Evolutionary conservation across 2,113 vertebrate species (phyloP).

Genomic region (Accipiter cooperii): DNA sequence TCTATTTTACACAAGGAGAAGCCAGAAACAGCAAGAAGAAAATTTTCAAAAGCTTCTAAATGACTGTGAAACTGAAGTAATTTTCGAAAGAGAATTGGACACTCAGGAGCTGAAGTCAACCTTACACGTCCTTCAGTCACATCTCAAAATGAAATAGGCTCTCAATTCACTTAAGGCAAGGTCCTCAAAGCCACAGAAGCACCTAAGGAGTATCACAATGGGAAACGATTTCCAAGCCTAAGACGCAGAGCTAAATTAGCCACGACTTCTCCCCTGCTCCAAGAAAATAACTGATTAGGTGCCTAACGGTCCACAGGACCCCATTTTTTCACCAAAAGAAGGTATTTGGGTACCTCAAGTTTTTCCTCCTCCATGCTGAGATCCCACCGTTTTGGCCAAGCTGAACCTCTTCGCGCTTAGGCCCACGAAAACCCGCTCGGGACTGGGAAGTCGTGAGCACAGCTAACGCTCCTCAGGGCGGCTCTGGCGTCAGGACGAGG

Average conservation of each 20-base stretch:
- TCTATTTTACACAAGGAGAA: background rate
- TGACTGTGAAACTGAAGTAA: background rate
- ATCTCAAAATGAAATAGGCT: background rate
- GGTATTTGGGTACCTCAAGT: slow-evolving; percentile 27
- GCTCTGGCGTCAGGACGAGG: background rate
- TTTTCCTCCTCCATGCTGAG: background rate
- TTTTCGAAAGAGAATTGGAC: background rate
- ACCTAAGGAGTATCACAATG: background rate
- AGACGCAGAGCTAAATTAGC: background rate
- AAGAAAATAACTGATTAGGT: background rate
- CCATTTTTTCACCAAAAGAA: background rate
- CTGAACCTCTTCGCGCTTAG: background rate
- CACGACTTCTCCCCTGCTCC: background rate
- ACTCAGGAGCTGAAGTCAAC: background rate
- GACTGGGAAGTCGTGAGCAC: background rate
- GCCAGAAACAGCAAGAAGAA: background rate
- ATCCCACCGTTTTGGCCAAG: background rate
- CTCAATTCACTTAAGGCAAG: background rate
- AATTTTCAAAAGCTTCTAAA: background rate
- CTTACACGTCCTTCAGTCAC: background rate
- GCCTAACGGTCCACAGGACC: background rate
- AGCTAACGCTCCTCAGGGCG: fast-evolving
- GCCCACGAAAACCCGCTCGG: background rate
- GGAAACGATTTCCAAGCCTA: background rate
- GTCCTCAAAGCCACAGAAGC: background rate